Percentiles rank a stretch among this genome's conserved stretches.
These are phyloP conservation scores for Magallana nippona DNA, from an alignment of 2,888 invertebrate genomes.

Conservation along the genomic window DNA sequence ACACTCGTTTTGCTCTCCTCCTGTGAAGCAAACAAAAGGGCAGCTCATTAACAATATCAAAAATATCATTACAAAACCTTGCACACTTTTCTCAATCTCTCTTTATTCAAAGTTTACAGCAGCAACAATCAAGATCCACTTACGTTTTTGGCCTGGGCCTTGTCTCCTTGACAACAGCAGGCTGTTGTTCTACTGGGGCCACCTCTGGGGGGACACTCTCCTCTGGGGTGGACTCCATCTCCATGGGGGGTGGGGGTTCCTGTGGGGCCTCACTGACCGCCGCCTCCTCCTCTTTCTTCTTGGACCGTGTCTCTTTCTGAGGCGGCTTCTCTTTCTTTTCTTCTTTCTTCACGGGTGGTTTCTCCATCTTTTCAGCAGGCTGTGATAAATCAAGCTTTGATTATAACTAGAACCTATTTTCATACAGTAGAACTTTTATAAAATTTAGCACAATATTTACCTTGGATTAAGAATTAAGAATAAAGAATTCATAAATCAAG, in stretches of 20 bases:
- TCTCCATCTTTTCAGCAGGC: background rate
- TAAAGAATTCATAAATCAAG: no score
- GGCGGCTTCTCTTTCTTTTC: conserved; percentile 76
- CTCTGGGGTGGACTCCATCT: conserved; percentile 23
- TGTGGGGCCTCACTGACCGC: background rate
- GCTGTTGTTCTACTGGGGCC: background rate
- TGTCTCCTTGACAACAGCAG: background rate
- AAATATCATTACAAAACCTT: no score
- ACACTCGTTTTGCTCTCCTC: conserved; percentile 61
- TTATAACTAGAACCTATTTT: no score
- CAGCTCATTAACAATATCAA: background rate
- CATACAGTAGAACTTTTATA: no score
- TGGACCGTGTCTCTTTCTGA: conserved; percentile 47
- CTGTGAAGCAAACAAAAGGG: conserved; percentile 48
- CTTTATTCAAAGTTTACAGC: background rate
- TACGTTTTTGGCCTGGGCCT: conserved; percentile 40
- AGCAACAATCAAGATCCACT: background rate
- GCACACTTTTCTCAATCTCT: no score
- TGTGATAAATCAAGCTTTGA: background rate
- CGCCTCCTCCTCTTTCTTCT: conserved; percentile 31
- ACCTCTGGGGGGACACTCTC: background rate
- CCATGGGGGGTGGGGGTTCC: background rate
- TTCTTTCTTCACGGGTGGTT: conserved; percentile 75
- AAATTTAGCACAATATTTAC: no score
- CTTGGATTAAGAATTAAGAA: no score